phyloP scores from a whole-genome alignment of 2,797 vertebrate species.

The Avahi laniger region DNA sequence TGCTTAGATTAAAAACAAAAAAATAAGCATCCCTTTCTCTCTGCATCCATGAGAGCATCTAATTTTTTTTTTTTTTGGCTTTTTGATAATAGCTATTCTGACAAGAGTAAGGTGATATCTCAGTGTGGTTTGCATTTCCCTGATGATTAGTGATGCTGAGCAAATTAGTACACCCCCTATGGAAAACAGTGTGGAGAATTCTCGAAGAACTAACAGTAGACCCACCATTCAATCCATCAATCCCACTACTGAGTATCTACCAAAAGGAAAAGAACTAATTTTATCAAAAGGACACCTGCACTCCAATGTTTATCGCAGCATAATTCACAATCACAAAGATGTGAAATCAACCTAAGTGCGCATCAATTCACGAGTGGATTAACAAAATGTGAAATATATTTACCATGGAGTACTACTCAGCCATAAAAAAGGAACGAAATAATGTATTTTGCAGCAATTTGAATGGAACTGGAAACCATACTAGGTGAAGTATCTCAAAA shows the following conservation, averaged over 20 bases:
- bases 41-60: not conserved
- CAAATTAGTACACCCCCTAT: not conserved
- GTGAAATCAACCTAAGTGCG: not conserved
- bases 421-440: not conserved
- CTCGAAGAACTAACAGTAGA: not conserved
- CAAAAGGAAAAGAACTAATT: not conserved
- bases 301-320: not conserved
- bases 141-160: not conserved
- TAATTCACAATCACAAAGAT: not conserved
- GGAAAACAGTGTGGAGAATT: not conserved
- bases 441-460: not conserved
- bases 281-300: not conserved
- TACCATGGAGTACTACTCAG: not conserved
- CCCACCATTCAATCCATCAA: not conserved
- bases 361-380: not conserved
- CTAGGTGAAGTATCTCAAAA: not conserved
- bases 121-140: not conserved
- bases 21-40: not conserved
- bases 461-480: not conserved
- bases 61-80: not conserved
- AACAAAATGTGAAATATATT: not conserved
- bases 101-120: not conserved
- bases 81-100: not conserved
- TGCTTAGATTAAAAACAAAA: not conserved
- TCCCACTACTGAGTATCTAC: not conserved